Evolutionary conservation across 2,113 vertebrate species (phyloP), one percentile per base, ranked within the genome.

Genomic region (Malurus alboscapulatus): DNA sequence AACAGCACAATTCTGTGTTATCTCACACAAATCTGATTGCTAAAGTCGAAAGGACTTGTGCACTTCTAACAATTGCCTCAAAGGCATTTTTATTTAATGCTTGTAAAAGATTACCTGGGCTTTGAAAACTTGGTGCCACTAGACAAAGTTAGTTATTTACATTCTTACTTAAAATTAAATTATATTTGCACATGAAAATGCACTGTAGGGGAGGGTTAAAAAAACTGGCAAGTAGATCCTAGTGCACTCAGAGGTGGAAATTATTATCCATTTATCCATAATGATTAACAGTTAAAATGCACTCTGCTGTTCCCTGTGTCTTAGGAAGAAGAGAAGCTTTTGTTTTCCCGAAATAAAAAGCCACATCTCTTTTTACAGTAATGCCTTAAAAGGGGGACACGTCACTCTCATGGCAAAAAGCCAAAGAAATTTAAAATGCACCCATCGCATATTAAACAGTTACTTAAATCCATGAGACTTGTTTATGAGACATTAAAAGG

Each of bases 201-300:
- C 24, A 93, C 78, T 93, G 54, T n/a, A 54, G 51, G 65, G 50
- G 58, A 81, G 65, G 65, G 47, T 62, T 91, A 93, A 85, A 81
- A 96, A 95, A 94, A 40, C 30, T 85, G 59, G 73, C 55, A 90
- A 94, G 84, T 72, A 81, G 83, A 94, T 77, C 77, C 78, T 85
- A 58, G 79, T 91, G 54, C 78, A 92, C 90, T 95, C 72, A 80
- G 83, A 96, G 82, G 87, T 86, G 34, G 89, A 96, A 95, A 92
- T 95, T 95, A 88, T 93, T 97, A 95, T 91, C 95, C 94, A 96
- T 94, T 94, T 85, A 84, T 78, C 76, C 90, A 29, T 91, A 89
- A 92, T 85, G 91, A 96, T 96, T 90, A 95, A 96, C 89, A 96
- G 93, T 96, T 95, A 94, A 97, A 97, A 96, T 84, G 95, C 93